Base-by-base conservation (phyloP, 2,888 invertebrate genomes). In the Conus canariensis region DNA sequence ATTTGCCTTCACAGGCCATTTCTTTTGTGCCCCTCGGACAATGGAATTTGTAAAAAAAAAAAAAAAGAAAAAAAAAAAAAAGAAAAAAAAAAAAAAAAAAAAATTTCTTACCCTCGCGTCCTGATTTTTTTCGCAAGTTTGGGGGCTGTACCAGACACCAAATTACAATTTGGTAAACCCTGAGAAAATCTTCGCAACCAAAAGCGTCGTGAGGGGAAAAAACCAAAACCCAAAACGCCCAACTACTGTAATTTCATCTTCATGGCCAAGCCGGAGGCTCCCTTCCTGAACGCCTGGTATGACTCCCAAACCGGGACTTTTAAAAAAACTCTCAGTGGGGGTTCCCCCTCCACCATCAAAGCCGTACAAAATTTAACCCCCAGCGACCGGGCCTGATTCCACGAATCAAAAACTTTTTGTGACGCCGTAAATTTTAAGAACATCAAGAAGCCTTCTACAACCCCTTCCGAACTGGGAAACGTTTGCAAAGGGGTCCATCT, bases 61-160 rank as follows among this genome's bases (percentile, higher is more conserved):
- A 19, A 22, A n/a, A 3, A 74, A 22, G 3, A n/a, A 22, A 74
- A 22, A 22, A n/a, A 3, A 74, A 22, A 22, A n/a, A 22, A 74
- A 4, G 3, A n/a, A 22, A 14, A 22, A 30, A 30, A 1, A 30
- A 2, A 22, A 5, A 22, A 74, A 22, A 6, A 70, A 22, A n/a
- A 22, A 22, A 22, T n/a, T 74, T 22, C 14, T 22, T 22, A 22
- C 22, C n/a, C 1, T 3, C 22, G n/a, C 19, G 1, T 74, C 19
- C 22, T 8, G 8, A n/a, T n/a, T 74, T 1, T 74, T 12, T 74
- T 16, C 5, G 70, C 82, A 85, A 56, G 60, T 85, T 85, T 59
- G 85, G 85, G 85, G 85, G 7, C 3, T 85, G 60, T 85, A 85
- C 85, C 30, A 45, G 85, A 85, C 25, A 85, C 60, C 45, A n/a